Evolutionary conservation across 1,140 invertebrate species (phyloP).

Genomic region (Drosophila nigrodunni): DNA sequence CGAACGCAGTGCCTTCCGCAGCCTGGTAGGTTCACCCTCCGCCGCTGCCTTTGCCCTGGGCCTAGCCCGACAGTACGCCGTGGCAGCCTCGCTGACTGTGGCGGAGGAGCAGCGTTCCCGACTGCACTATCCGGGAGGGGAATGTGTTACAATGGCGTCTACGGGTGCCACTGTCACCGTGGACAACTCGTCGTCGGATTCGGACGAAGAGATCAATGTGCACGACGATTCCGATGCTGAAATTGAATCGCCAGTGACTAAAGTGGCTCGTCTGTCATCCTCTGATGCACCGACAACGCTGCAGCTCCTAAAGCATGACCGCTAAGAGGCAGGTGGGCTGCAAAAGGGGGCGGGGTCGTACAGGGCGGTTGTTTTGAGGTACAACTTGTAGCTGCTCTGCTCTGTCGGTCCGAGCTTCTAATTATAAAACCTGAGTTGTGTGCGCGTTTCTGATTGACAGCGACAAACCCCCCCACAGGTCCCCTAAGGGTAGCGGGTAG

Average conservation of each 20-base stretch:
- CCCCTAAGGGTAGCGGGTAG: neutral
- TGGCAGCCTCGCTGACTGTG: conserved; percentile 84
- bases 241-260: conserved; percentile 73
- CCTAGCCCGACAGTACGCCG: conserved; percentile 85
- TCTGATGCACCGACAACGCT: conserved; percentile 69
- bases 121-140: conserved; percentile 54
- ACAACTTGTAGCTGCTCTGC: neutral
- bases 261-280: conserved; percentile 76
- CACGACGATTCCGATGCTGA: conserved; percentile 88
- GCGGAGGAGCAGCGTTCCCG: conserved; percentile 71
- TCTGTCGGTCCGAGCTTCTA: conserved; percentile 52
- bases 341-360: neutral
- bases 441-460: conserved; percentile 81
- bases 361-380: conserved; percentile 9
- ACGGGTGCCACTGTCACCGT: conserved; percentile 81
- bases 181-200: conserved; percentile 79
- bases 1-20: conserved; percentile 93
- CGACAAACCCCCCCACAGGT: conserved; percentile 18
- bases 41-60: conserved; percentile 85
- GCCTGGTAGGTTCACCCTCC: conserved; percentile 86
- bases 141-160: conserved; percentile 87
- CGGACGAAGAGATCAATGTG: conserved; percentile 85
- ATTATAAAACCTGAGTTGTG: conserved; percentile 81
- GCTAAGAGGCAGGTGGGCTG: conserved; percentile 37
- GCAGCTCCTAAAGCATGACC: conserved; percentile 84